Base-by-base conservation (phyloP, 2,113 vertebrate species). In the Passer domesticus region DNA sequence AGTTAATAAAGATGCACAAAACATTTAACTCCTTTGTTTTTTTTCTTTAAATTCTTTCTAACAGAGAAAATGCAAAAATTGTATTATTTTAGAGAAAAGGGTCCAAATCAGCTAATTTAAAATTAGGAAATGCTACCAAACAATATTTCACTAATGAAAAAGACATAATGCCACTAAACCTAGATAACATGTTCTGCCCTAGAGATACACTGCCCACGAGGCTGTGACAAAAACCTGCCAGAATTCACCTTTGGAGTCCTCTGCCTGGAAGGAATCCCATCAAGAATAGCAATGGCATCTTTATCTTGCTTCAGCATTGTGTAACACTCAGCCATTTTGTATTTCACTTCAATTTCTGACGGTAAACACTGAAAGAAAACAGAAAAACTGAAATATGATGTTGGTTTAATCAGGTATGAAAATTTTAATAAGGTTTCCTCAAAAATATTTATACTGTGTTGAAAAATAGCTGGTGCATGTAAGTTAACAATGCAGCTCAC, bases 321-420 rank as follows among this genome's bases (percentile, higher is more conserved):
- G 49, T 99, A 99, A 77, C 99, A 99, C 87, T 99, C 99, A 44
- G 99, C 99, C 96, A 99, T 99, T 97, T 99, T 99, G 95, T 99
- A 99, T 90, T 99, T 99, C 25, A 99, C 99, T 97, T 99, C 99
- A 82, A 99, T 99, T 97, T 99, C 99, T 80, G 99, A 99, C 0
- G 99, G 99, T 81, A 99, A 98, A 96, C 99, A 99, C 99, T 99
- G 84, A 55, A 93, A 97, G 4, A 55, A 62, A 96, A 30, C 10
- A 41, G 23, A 35, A 56, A 56, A 0, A 33, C 21, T 67, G 28
- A 81, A 80, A 46, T 27, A 60, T 0, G 3, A 76, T 4, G 37
- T 12, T 55, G 76, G 4, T 77, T 90, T 33, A 90, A 49, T 21
- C 50, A 31, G 2, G 37, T 24, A 24, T 49, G 60, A 87, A 31